Percentiles rank a stretch among this genome's conserved stretches.
Evolutionary conservation across 2,797 vertebrate genomes (phyloP).

Genomic region (Argyrosomus regius): DNA sequence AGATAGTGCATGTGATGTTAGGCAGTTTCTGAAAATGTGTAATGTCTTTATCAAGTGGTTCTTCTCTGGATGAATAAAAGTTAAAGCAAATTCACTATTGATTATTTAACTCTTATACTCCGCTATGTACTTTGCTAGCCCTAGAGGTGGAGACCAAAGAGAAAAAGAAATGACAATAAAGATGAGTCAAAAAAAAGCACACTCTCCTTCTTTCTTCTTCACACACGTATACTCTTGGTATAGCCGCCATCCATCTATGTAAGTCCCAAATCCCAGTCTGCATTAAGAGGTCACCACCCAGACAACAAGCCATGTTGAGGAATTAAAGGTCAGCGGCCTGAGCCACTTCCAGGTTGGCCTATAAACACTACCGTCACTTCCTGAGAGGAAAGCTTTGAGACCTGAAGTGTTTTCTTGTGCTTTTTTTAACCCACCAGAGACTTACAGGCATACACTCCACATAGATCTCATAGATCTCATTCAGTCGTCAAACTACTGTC

Average conservation of each 20-base stretch:
- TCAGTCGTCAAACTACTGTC: slow-evolving; percentile 66
- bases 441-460: slow-evolving; percentile 42
- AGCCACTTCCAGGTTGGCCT: slow-evolving; percentile 49
- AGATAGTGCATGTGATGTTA: neutral
- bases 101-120: neutral
- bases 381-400: slow-evolving; percentile 44
- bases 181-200: too few relatives aligned
- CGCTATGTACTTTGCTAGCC: neutral
- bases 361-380: slow-evolving; percentile 58
- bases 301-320: slow-evolving; percentile 39
- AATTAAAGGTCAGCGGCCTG: slow-evolving; percentile 54
- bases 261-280: slow-evolving; percentile 11
- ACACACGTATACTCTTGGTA: neutral
- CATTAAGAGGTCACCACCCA: slow-evolving; percentile 39
- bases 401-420: slow-evolving; percentile 17
- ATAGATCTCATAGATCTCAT: slow-evolving; percentile 61
- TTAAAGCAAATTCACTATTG: neutral
- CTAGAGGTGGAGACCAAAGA: neutral
- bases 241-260: slow-evolving; percentile 23
- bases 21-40: neutral
- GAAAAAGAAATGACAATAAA: neutral
- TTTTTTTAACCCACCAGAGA: slow-evolving; percentile 39
- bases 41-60: neutral
- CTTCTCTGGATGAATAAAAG: neutral
- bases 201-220: neutral